Evolutionary conservation across 2,888 invertebrate species (phyloP).

Genomic region (Drosophila rubida): DNA sequence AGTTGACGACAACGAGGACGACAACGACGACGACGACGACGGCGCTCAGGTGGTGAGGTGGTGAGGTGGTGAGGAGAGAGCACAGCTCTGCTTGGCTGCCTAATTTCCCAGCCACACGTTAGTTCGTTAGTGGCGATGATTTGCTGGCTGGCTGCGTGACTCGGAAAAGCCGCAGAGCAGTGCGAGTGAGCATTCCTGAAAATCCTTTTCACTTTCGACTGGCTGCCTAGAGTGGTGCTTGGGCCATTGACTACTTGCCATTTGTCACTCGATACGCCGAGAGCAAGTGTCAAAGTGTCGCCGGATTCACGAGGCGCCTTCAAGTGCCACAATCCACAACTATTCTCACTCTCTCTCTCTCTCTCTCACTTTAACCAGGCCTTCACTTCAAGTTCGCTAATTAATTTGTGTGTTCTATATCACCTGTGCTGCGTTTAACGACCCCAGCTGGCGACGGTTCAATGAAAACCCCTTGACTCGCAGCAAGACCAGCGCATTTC

Average conservation of each 20-base stretch:
- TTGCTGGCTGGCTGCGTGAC: slow-evolving; percentile 3
- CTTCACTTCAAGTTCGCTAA: too few species aligned
- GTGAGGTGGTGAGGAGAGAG: too few species aligned
- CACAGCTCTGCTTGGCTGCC: not conserved
- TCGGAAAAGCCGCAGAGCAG: slow-evolving; percentile 5
- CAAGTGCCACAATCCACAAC: slow-evolving; percentile 2
- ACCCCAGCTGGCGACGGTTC: too few species aligned
- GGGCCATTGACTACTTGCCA: not conserved
- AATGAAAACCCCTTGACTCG: too few species aligned
- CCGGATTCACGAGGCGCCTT: not conserved
- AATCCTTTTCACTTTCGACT: slow-evolving; percentile 26
- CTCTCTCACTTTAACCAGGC: too few species aligned
- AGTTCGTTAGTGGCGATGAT: not conserved
- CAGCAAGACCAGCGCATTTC: too few species aligned
- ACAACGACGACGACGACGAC: not conserved
- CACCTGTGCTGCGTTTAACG: too few species aligned
- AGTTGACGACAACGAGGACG: slow-evolving; percentile 20
- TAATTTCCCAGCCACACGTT: slow-evolving; percentile 1
- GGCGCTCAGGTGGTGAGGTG: too few species aligned
- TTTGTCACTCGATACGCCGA: slow-evolving; percentile 12
- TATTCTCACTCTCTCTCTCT: too few species aligned
- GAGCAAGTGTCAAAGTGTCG: slow-evolving; percentile 20
- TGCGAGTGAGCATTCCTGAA: slow-evolving; percentile 9
- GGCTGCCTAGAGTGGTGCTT: not conserved
- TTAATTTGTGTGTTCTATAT: too few species aligned